phyloP scores from a whole-genome alignment of 2,113 vertebrate species.

The Raja brachyura region DNA sequence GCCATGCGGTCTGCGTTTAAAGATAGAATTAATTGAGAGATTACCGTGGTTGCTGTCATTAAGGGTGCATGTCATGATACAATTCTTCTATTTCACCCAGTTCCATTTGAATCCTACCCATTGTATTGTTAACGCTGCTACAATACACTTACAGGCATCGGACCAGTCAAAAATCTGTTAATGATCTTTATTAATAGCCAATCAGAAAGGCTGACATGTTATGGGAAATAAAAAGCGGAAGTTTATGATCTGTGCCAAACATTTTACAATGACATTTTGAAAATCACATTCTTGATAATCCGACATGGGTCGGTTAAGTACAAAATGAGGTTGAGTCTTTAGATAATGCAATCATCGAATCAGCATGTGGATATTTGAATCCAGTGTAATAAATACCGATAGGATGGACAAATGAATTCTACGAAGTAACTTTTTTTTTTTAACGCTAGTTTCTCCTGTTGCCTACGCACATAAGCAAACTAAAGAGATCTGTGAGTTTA shows the following conservation, averaged over 20 bases:
- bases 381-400: not conserved
- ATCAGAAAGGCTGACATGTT: conserved; percentile 24
- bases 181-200: conserved; percentile 17
- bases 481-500: not conserved
- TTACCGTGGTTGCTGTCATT: conserved; percentile 13
- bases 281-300: conserved; percentile 28
- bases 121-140: not conserved
- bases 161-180: conserved; percentile 18
- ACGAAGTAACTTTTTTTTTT: not conserved
- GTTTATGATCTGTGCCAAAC: conserved; percentile 35
- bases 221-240: conserved; percentile 13
- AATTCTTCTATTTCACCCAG: not conserved
- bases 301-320: no score
- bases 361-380: not conserved
- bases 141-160: not conserved
- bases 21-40: not conserved
- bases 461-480: not conserved
- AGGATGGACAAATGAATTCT: not conserved
- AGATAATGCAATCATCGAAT: not conserved
- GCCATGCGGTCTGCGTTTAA: not conserved
- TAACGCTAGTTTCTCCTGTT: not conserved
- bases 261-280: conserved; percentile 31
- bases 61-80: not conserved
- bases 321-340: not conserved
- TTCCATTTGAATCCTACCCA: conserved; percentile 27